phyloP scores from a whole-genome alignment of 2,888 invertebrate genomes.

The Pandemis cinnamomeana region DNA sequence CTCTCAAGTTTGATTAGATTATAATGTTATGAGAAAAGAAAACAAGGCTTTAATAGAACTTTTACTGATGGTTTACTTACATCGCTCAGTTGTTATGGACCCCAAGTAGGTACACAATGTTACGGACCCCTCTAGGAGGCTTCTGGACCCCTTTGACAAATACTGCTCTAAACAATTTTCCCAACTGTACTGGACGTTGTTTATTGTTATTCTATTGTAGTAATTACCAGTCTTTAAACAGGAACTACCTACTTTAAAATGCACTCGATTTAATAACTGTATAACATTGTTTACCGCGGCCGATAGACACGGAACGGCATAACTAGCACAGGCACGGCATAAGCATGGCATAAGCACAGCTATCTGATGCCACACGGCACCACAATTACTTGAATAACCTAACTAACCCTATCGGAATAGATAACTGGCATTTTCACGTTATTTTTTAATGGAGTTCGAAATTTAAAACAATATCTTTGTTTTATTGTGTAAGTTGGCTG shows the following conservation, averaged over 20 bases:
- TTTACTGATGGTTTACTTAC: too few species aligned
- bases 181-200: too few species aligned
- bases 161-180: too few species aligned
- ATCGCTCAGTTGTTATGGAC: too few species aligned
- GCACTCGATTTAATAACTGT: slow-evolving; percentile 10
- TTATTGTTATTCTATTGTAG: too few species aligned
- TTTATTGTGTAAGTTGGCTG: too few species aligned
- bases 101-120: too few species aligned
- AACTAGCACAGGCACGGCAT: slow-evolving; percentile 52
- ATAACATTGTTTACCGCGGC: slow-evolving; percentile 33
- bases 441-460: not conserved
- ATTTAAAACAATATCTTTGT: not conserved
- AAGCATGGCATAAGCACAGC: slow-evolving; percentile 50
- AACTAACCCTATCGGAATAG: slow-evolving; percentile 59
- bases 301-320: slow-evolving; percentile 13
- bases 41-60: too few species aligned
- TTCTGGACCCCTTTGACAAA: too few species aligned
- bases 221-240: not conserved
- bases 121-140: too few species aligned
- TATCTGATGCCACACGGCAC: slow-evolving; percentile 65
- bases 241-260: slow-evolving; percentile 10
- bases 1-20: too few species aligned
- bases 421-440: slow-evolving; percentile 51
- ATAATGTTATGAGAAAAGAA: too few species aligned
- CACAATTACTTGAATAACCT: slow-evolving; percentile 63